Conservation (phyloP, 2,797 vertebrate species). For the Karalla daura region DNA sequence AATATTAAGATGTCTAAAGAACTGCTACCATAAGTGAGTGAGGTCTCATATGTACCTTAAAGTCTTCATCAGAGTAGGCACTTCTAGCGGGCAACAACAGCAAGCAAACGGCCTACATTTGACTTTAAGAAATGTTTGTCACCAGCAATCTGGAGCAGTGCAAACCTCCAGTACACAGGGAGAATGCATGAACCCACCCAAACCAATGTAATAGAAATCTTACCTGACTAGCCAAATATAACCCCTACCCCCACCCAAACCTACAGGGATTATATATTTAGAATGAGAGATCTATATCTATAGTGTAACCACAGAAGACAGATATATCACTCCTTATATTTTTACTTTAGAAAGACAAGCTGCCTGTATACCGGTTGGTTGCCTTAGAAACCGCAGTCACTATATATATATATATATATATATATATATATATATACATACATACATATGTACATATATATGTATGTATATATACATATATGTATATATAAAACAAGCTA, state of each 20-base stretch:
- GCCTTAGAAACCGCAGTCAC: constrained; percentile 87
- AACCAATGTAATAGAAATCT: constrained; percentile 69
- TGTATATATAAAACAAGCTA: constrained; percentile 64
- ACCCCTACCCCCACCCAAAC: constrained; percentile 55
- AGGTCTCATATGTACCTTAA: constrained; percentile 27
- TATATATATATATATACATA: too few species aligned
- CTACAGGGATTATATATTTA: constrained; percentile 78
- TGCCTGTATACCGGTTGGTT: constrained; percentile 85
- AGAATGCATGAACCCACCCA: constrained; percentile 80
- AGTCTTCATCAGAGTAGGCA: constrained; percentile 19
- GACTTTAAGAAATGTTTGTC: constrained; percentile 53
- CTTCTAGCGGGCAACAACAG: constrained; percentile 16
- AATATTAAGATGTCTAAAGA: constrained; percentile 53
- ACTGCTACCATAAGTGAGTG: constrained; percentile 23
- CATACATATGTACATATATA: too few species aligned
- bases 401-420: too few species aligned
- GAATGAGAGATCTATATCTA: constrained; percentile 76
- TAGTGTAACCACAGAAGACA: constrained; percentile 75
- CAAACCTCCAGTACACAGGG: constrained; percentile 61
- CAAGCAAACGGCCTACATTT: constrained; percentile 30
- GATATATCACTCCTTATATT: constrained; percentile 86
- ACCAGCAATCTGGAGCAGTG: constrained; percentile 66
- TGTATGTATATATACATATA: too few species aligned
- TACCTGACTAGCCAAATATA: constrained; percentile 85
- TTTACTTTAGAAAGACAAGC: constrained; percentile 82